Base-by-base conservation (phyloP, 2,113 vertebrate genomes). In the Felis chaus region DNA sequence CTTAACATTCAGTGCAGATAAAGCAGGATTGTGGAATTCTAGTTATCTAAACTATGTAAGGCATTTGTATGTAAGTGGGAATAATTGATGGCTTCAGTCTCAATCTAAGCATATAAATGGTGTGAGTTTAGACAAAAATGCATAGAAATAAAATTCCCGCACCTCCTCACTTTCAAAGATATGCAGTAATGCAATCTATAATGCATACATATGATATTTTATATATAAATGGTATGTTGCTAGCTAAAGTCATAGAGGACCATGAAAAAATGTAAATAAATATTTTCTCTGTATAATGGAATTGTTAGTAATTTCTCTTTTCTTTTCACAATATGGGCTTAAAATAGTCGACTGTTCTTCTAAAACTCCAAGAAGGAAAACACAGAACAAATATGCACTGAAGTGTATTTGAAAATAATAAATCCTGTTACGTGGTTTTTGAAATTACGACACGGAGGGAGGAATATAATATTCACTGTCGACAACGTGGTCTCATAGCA, bases 381-480 rank as follows among this genome's bases (percentile, higher is more conserved):
- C 0, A 39, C 2, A 74, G 57, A 87, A 82, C 3, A 69, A 48
- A 11, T 85, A 50, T 73, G 1, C 10, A 76, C 1, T 5, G 36
- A 89, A 91, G 48, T 85, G 57, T 29, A 71, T 5, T 45, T 78
- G 16, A 76, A 69, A 78, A 31, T 81, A 57, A 61, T 48, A 69
- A 45, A 65, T 36, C 2, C 7, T 53, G 50, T 79, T 79, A 21
- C 1, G 25, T 2, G 4, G 15, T 10, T 57, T 53, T 69, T 63
- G 4, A 33, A 93, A 41, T 87, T 71, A 53, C 1, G 25, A 2
- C 61, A 7, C 15, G 4, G 6, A 55, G 5, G 3, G 8, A 29
- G 0, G 4, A n/a, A 21, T 5, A 39, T 4, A 19, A 3, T 39
- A 16, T 4, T 1, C 9, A 61, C 15, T 63, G 7, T 45, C 57